Evolutionary conservation across 2,888 invertebrate species (phyloP), one percentile per base, ranked within the genome.

Genomic region (Ochlodes sylvanus): DNA sequence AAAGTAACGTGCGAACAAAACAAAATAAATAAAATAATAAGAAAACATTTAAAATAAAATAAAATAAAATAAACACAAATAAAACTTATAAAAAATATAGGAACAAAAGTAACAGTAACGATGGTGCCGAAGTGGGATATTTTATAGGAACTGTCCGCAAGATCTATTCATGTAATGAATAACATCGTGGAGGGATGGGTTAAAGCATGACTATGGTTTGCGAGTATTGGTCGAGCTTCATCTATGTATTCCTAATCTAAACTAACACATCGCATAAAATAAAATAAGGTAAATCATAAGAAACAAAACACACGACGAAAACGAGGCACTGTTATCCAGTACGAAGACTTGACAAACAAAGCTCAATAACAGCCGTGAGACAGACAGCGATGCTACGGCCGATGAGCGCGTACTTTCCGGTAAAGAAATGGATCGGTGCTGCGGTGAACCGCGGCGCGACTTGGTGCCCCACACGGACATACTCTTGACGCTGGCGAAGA

Each of bases 351-450:
- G 88, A 92, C 89, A 91, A 88, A 87, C 79, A 92, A 92, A 92
- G 92, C 86, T 82, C 82, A 82, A 47, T 62, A 77, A 87, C 82
- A 89, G 89, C 89, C 83, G 85, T 86, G 84, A 84, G 82, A 89
- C 84, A 88, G 86, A 88, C 86, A 87, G 83, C 81, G 88, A 87
- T 85, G 86, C 90, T 90, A 90, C 85, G 82, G 81, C 84, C 85
- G 80, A n/a, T 82, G 87, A 85, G 87, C 88, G 88, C 95, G 94
- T 97, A 97, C 97, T 97, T 96, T 97, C 97, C 88, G 97, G 97
- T 92, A 97, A 95, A 89, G 97, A 97, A 95, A 96, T 96, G 94
- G 97, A 97, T 88, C 96, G 96, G 94, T 96, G 95, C 90, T 96
- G 96, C 80, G 96, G 95, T 79, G 96, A 95, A 85, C 95, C 94